A percentile compares a stretch with the other conserved stretches of the same genome.
Evolutionary conservation across 2,888 invertebrate genomes (phyloP).

Genomic region (Chouioia cunea): DNA sequence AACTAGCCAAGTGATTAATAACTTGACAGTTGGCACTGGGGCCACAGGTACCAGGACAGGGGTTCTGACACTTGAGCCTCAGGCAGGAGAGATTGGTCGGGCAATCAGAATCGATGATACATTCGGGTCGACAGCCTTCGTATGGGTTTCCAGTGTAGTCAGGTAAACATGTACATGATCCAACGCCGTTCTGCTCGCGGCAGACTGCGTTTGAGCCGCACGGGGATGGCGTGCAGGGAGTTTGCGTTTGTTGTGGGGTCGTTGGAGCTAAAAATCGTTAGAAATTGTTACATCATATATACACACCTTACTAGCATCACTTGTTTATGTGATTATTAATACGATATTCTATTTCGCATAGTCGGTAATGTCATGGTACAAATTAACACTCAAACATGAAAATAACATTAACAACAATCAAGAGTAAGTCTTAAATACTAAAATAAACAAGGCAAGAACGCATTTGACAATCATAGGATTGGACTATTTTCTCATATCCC

Average conservation of each 20-base stretch:
- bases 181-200: constrained; percentile 68
- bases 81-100: constrained; percentile 82
- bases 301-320: too few species aligned
- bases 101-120: constrained; percentile 77
- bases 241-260: constrained; percentile 64
- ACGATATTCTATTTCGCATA: too few species aligned
- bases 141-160: constrained; percentile 77
- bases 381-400: constrained; percentile 76
- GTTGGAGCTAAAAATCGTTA: constrained; percentile 64
- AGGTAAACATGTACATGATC: constrained; percentile 72
- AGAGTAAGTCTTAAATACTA: too few species aligned
- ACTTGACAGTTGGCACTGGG: constrained; percentile 79
- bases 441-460: too few species aligned
- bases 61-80: constrained; percentile 73
- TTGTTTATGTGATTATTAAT: too few species aligned
- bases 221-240: constrained; percentile 75
- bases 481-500: background rate
- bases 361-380: constrained; percentile 66
- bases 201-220: constrained; percentile 77
- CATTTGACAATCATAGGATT: background rate
- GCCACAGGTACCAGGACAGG: constrained; percentile 79
- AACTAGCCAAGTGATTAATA: constrained; percentile 79
- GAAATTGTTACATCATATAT: constrained; percentile 32
- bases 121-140: constrained; percentile 80
- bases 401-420: constrained; percentile 76